Evolutionary conservation across 2,888 invertebrate genomes (phyloP).

Genomic region (Icerya purchasi): DNA sequence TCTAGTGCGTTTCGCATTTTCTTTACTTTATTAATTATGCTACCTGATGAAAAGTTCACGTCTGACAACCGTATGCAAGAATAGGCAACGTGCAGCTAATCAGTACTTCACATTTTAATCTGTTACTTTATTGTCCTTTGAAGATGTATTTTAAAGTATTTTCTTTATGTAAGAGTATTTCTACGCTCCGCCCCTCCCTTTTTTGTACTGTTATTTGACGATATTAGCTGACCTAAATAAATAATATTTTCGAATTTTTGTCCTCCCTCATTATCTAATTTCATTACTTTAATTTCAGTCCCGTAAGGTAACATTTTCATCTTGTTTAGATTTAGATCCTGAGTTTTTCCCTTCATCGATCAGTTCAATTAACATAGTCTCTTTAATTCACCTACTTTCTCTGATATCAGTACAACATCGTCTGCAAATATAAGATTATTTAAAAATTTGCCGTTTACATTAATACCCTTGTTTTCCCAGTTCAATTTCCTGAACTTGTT

Average conservation of each 20-base stretch:
- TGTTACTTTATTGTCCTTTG: background rate
- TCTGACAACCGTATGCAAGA: background rate
- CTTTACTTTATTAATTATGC: no score
- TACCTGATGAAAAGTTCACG: background rate
- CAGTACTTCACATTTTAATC: background rate
- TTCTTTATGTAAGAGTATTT: background rate
- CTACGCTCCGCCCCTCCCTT: background rate
- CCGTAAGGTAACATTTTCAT: background rate
- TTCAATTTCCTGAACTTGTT: no score
- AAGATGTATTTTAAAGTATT: background rate
- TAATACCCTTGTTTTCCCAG: no score
- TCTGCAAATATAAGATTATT: background rate
- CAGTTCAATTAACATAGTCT: background rate
- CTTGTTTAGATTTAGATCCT: background rate
- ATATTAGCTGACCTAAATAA: background rate
- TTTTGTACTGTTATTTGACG: background rate
- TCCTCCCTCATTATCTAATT: no score
- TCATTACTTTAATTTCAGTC: background rate
- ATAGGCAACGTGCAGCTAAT: background rate
- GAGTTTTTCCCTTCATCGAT: background rate
- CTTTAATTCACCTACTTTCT: background rate
- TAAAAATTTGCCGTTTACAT: background rate
- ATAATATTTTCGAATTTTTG: no score
- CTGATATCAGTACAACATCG: background rate
- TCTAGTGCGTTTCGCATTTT: no score